phyloP scores from a whole-genome alignment of 2,113 vertebrate genomes.

The Anolis sagrei region DNA sequence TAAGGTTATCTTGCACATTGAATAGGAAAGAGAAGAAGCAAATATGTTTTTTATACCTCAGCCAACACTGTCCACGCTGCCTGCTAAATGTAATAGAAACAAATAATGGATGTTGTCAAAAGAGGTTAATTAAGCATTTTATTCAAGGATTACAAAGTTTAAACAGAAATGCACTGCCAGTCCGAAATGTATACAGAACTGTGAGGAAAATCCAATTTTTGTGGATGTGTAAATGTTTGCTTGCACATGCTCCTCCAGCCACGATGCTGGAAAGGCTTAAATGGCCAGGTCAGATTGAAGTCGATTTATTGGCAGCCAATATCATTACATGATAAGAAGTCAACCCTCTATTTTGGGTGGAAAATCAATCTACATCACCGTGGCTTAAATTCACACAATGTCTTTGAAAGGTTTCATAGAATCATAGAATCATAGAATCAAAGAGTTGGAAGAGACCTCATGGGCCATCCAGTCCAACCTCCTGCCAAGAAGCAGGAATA shows the following conservation, averaged over 20 bases:
- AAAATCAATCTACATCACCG: conserved; percentile 2
- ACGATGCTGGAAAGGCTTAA: background rate
- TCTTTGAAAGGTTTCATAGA: conserved; percentile 37
- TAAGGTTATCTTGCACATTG: conserved; percentile 14
- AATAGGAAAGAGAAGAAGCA: conserved; percentile 17
- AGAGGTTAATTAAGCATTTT: conserved; percentile 63
- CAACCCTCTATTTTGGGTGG: conserved; percentile 35
- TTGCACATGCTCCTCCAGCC: background rate
- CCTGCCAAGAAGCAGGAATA: too few relatives aligned
- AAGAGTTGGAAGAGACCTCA: too few relatives aligned
- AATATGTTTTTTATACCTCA: conserved; percentile 36
- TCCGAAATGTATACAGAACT: background rate
- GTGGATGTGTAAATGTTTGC: background rate
- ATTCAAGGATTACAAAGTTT: conserved; percentile 40
- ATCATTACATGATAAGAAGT: background rate
- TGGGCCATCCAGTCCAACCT: too few relatives aligned
- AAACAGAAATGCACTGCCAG: conserved; percentile 34
- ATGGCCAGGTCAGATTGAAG: conserved; percentile 17
- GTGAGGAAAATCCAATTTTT: conserved; percentile 6
- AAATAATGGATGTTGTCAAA: conserved; percentile 17
- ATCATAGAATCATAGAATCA: too few relatives aligned
- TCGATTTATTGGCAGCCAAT: conserved; percentile 43
- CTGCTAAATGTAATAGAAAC: conserved; percentile 43
- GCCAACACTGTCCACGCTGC: conserved; percentile 9
- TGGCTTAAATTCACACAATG: background rate